Conservation (phyloP, 2,113 vertebrate species). For the Rallus limicola region DNA sequence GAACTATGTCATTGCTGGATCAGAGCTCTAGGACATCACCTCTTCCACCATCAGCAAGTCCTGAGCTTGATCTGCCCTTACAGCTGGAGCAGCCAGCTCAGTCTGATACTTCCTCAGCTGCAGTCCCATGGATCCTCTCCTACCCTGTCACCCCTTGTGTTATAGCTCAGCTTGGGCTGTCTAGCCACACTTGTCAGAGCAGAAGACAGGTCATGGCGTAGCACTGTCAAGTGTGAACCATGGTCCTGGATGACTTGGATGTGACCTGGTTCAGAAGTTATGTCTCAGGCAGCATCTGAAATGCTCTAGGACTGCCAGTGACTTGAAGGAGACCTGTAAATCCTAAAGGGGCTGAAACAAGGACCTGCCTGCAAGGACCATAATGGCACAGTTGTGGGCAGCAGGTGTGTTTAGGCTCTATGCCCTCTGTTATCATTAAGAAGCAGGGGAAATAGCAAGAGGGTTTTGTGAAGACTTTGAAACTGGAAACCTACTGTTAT, state of each 20-base stretch:
- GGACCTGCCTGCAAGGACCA: neutral
- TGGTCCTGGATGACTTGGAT: neutral
- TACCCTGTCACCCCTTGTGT: neutral
- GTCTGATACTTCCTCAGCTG: neutral
- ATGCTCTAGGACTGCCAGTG: neutral
- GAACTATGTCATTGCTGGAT: neutral
- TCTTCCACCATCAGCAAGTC: neutral
- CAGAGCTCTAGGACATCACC: neutral
- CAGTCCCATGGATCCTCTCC: neutral
- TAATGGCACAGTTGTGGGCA: fast-evolving
- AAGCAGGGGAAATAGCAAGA: neutral
- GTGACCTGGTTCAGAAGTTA: neutral
- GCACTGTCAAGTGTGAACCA: neutral
- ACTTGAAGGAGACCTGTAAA: neutral
- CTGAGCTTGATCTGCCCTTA: neutral
- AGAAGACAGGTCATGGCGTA: neutral
- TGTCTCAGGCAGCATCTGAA: neutral
- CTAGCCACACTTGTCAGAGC: neutral
- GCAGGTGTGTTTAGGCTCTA: neutral
- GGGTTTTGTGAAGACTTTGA: neutral
- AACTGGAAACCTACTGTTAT: neutral
- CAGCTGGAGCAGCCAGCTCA: neutral
- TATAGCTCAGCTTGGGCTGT: neutral
- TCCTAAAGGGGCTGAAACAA: neutral
- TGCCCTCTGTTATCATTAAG: neutral